Evolutionary conservation across 2,113 vertebrate species (phyloP).

Genomic region (Pelvicachromis taeniatus): DNA sequence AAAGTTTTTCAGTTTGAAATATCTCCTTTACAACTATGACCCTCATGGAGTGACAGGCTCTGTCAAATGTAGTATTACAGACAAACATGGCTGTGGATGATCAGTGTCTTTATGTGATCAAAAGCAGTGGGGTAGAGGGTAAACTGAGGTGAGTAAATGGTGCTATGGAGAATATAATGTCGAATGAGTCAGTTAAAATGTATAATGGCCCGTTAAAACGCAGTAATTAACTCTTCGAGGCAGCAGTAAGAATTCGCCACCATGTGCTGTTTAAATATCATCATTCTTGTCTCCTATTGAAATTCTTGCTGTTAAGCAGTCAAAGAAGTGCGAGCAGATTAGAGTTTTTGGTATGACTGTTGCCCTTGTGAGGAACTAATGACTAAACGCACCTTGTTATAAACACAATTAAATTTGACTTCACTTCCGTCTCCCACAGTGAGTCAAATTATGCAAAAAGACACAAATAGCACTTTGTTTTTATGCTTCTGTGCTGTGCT

Average conservation of each 20-base stretch:
- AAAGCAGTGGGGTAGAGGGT: neutral
- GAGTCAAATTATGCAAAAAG: slow-evolving; percentile 45
- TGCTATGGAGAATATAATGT: neutral
- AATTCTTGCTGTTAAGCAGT: neutral
- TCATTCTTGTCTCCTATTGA: slow-evolving; percentile 1
- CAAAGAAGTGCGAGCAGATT: slow-evolving; percentile 9
- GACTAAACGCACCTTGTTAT: slow-evolving; percentile 55
- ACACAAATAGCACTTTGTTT: slow-evolving; percentile 35
- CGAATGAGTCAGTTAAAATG: neutral
- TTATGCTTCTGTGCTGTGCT: neutral
- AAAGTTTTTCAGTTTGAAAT: neutral
- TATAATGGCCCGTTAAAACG: neutral
- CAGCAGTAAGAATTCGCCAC: neutral
- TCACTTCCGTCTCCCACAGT: slow-evolving; percentile 26
- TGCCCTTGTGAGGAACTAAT: slow-evolving; percentile 33
- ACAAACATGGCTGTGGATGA: neutral
- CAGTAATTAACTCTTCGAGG: slow-evolving; percentile 19
- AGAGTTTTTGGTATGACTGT: neutral
- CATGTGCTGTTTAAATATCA: slow-evolving; percentile 10
- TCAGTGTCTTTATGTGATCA: neutral
- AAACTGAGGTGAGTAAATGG: neutral
- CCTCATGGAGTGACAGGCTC: neutral
- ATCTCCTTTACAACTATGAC: neutral
- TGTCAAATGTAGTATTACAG: neutral
- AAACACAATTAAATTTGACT: slow-evolving; percentile 53